Base-by-base conservation (phyloP, 2,888 invertebrate genomes). In the Brachycybe producta region DNA sequence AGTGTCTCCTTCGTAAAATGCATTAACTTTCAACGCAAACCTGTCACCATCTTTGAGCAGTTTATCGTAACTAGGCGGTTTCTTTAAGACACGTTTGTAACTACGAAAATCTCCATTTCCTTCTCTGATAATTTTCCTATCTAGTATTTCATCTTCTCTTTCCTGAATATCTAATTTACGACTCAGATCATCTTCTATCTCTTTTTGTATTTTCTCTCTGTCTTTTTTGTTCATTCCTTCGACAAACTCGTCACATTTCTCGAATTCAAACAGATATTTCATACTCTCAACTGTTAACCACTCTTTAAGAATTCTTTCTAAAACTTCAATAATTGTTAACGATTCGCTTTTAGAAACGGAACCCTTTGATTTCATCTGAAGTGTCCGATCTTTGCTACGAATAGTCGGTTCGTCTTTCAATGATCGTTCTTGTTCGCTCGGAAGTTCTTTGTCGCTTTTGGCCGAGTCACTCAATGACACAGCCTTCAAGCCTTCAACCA, bases 41-140 rank as follows among this genome's bases (percentile, higher is more conserved):
- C 15, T 13, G n/a, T 42, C 28, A 13, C 27, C 17, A 15, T 26
- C 27, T 27, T 42, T 27, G 11, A 19, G 2, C 17, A 42, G 42
- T 11, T 19, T 11, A n/a, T 42, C 42, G 27, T 27, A 42, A 8
- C 27, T 27, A 11, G 42, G 42, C 15, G 28, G 17, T 8, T 27
- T 26, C 15, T 42, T 42, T 42, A n/a, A 27, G 11, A n/a, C 27
- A n/a, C 17, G 2, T n/a, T n/a, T n/a, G n/a, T n/a, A n/a, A n/a
- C n/a, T n/a, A n/a, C n/a, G n/a, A n/a, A n/a, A 13, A 19, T 15
- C 13, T 42, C 42, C 27, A 19, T 19, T 15, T 5, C n/a, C 30
- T 28, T 45, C 52, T 53, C 30, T 53, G 41, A 41, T 53, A 49
- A 36, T 55, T 42, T 44, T 54, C 53, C 21, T 44, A 48, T 30